Percentiles rank a stretch among this genome's conserved stretches.
phyloP scores from a whole-genome alignment of 2,888 invertebrate species.

The Neelides folsomi region DNA sequence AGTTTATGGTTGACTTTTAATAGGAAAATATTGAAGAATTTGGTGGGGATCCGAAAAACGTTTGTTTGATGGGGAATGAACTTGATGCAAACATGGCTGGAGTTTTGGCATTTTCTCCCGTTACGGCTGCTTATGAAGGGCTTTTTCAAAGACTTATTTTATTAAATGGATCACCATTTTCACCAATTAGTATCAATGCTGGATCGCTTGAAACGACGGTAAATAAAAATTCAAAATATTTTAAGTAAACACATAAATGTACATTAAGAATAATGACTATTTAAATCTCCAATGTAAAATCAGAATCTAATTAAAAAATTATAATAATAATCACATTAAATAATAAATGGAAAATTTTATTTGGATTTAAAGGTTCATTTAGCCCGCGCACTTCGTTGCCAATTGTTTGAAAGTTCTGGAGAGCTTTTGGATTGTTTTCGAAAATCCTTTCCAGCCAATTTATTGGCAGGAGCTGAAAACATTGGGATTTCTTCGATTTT shows the following conservation, averaged over 20 bases:
- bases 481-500: slow-evolving; percentile 23
- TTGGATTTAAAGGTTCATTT: slow-evolving; percentile 20
- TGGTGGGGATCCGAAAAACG: slow-evolving; percentile 27
- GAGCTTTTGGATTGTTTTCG: slow-evolving; percentile 25
- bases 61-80: slow-evolving; percentile 27
- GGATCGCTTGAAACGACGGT: slow-evolving; percentile 30
- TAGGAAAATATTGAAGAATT: slow-evolving; percentile 30
- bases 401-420: slow-evolving; percentile 20
- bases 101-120: slow-evolving; percentile 26
- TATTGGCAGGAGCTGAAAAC: slow-evolving; percentile 24
- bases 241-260: no score
- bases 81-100: slow-evolving; percentile 28
- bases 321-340: no score
- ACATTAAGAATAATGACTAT: no score
- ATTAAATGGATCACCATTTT: slow-evolving; percentile 31
- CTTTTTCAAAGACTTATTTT: slow-evolving; percentile 30
- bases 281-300: no score
- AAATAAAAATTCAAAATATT: slow-evolving; percentile 8
- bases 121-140: slow-evolving; percentile 31
- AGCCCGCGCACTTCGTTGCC: slow-evolving; percentile 23
- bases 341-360: no score
- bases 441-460: slow-evolving; percentile 16
- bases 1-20: background rate
- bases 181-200: slow-evolving; percentile 28
- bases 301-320: no score